Percentiles rank a stretch among this genome's conserved stretches.
Evolutionary conservation across 2,113 vertebrate species (phyloP).

Genomic region (Psettodes erumei): DNA sequence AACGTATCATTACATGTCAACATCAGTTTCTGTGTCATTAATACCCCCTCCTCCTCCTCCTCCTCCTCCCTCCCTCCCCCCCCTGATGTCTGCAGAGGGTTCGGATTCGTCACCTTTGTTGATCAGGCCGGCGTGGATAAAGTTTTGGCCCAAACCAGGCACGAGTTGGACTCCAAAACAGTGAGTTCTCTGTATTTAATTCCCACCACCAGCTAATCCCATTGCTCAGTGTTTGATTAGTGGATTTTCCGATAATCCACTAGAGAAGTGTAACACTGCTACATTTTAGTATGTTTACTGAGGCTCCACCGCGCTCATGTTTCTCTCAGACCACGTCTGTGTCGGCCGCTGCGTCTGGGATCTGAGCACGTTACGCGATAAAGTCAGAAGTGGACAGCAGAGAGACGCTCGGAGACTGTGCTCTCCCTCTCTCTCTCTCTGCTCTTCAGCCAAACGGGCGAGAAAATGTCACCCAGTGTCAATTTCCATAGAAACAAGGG

Average conservation of each 20-base stretch:
- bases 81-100: conserved; percentile 86
- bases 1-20: conserved; percentile 69
- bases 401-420: conserved; percentile 55
- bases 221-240: conserved; percentile 70
- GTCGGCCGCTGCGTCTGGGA: conserved; percentile 29
- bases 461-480: conserved; percentile 79
- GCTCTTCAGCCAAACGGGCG: conserved; percentile 66
- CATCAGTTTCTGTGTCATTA: conserved; percentile 62
- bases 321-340: conserved; percentile 26
- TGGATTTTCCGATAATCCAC: conserved; percentile 70
- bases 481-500: conserved; percentile 82
- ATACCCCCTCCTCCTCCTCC: conserved; percentile 28
- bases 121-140: conserved; percentile 99
- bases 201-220: conserved; percentile 69
- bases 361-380: conserved; percentile 23
- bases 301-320: conserved; percentile 35
- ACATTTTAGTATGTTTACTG: conserved; percentile 57
- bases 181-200: conserved; percentile 87
- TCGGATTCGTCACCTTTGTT: conserved; percentile 98
- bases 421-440: conserved; percentile 48
- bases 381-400: conserved; percentile 18
- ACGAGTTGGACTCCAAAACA: conserved; percentile 99
- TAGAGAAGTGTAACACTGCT: conserved; percentile 65
- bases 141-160: conserved; percentile 96
- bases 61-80: background rate